Evolutionary conservation across 2,888 invertebrate genomes (phyloP).

Genomic region (Vannuccia rotundouncinata): DNA sequence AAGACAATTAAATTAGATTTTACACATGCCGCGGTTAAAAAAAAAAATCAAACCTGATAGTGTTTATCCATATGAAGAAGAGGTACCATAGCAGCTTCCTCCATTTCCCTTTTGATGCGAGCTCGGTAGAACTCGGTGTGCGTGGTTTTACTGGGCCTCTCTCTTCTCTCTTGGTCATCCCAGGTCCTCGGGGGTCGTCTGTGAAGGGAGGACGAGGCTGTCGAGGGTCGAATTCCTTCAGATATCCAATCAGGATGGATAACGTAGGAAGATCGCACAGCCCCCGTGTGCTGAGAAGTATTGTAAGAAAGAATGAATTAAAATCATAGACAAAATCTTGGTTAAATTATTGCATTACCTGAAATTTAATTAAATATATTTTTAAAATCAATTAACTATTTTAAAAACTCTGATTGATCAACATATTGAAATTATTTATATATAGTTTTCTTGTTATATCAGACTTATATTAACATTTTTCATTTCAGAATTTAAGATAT

Average conservation of each 20-base stretch:
- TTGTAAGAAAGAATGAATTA: background rate
- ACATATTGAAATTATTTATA: too few species aligned
- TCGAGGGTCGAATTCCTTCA: background rate
- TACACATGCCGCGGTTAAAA: background rate
- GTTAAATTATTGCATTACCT: too few species aligned
- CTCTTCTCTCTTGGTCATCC: background rate
- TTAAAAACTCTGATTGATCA: too few species aligned
- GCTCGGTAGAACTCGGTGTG: background rate
- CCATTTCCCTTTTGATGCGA: background rate
- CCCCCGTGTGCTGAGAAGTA: background rate
- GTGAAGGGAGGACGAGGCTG: background rate
- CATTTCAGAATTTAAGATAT: too few species aligned
- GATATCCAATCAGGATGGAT: constrained; percentile 36
- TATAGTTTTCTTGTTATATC: too few species aligned
- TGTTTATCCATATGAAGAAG: constrained; percentile 6
- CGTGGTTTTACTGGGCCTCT: background rate
- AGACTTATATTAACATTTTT: too few species aligned
- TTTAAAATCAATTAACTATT: too few species aligned
- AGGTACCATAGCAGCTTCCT: background rate
- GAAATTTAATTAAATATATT: too few species aligned
- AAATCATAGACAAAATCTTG: too few species aligned
- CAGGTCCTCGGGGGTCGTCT: background rate
- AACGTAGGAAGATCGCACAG: constrained; percentile 24
- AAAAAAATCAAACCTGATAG: background rate
- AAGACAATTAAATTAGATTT: too few species aligned